Evolutionary conservation across 1,140 invertebrate genomes (phyloP).

Genomic region (Drosophila trapezifrons): DNA sequence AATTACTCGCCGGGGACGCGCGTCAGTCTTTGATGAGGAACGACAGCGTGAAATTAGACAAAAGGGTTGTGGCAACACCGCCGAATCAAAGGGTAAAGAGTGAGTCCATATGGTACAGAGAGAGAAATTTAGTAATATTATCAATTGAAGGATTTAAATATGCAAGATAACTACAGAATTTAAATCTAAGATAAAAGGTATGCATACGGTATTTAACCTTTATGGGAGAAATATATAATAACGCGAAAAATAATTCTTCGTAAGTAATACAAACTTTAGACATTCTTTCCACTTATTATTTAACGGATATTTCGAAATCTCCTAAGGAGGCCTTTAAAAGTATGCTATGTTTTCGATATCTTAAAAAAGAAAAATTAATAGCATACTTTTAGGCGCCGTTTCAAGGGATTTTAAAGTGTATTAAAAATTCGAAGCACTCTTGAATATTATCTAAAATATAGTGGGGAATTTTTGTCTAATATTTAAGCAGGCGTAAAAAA

Average conservation of each 20-base stretch:
- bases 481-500: too few relatives aligned
- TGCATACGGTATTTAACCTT: too few relatives aligned
- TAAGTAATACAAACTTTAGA: neutral
- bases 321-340: neutral
- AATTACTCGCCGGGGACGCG: conserved; percentile 82
- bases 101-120: conserved; percentile 14
- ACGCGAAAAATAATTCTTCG: neutral
- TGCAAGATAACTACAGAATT: too few relatives aligned
- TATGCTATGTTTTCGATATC: neutral
- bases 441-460: neutral
- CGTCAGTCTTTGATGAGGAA: conserved; percentile 80
- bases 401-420: neutral
- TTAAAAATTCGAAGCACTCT: neutral
- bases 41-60: conserved; percentile 82
- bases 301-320: neutral
- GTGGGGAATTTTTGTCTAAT: too few relatives aligned
- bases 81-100: conserved; percentile 41
- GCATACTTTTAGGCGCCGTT: neutral
- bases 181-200: too few relatives aligned
- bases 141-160: too few relatives aligned
- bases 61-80: conserved; percentile 65
- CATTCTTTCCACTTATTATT: too few relatives aligned
- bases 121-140: neutral
- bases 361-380: neutral
- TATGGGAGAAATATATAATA: too few relatives aligned